phyloP scores from a whole-genome alignment of 1,140 invertebrate genomes.

The Aphis craccivora region DNA sequence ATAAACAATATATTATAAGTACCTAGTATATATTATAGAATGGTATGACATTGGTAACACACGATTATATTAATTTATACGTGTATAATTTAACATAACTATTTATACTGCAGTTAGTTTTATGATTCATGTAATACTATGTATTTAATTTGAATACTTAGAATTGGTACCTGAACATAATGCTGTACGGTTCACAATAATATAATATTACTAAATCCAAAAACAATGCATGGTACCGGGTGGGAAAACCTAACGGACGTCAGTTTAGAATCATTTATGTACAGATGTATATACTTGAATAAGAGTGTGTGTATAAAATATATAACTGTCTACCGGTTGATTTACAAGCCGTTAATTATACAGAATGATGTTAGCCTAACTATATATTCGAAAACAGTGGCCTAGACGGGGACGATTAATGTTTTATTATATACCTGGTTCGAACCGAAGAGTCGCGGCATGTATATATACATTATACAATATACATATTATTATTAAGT shows the following conservation, averaged over 20 bases:
- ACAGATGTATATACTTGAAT: neutral
- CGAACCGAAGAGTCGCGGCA: neutral
- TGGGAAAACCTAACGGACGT: constrained; percentile 7
- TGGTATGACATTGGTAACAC: neutral
- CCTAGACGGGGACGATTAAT: constrained; percentile 19
- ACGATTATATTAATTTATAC: neutral
- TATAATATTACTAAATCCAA: neutral
- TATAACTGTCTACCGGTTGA: constrained; percentile 47
- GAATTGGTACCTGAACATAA: too few species aligned
- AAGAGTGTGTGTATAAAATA: neutral
- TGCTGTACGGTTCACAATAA: neutral
- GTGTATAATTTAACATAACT: neutral
- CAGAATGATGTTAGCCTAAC: neutral
- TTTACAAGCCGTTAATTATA: constrained; percentile 55
- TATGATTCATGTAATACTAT: neutral
- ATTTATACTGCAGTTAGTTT: neutral
- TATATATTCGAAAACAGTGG: constrained; percentile 31
- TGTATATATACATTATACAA: neutral
- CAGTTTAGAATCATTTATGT: constrained; percentile 17
- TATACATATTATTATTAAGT: constrained; percentile 32
- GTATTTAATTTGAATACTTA: neutral
- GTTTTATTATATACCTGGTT: constrained; percentile 48
- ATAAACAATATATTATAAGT: neutral
- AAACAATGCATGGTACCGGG: neutral
- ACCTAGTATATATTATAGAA: neutral